A percentile compares a stretch with the other conserved stretches of the same genome.
Conservation (phyloP, 2,113 vertebrate species). For the Cyrtonyx montezumae region DNA sequence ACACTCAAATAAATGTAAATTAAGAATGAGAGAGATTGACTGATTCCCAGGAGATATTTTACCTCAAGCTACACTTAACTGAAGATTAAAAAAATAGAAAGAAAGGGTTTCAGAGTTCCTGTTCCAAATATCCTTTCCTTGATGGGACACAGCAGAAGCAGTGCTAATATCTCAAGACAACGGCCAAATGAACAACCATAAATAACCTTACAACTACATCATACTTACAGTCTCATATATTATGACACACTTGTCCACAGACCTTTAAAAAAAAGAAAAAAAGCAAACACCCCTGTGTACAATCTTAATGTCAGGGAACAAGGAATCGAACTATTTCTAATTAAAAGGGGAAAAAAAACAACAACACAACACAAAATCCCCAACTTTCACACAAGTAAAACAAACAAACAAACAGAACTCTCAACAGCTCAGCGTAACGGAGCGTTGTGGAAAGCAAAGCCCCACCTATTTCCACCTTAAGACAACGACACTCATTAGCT, state of each 20-base stretch:
- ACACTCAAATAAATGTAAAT: background rate
- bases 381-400: background rate
- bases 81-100: too few relatives aligned
- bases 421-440: background rate
- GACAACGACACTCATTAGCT: background rate
- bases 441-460: background rate
- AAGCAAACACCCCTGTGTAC: too few relatives aligned
- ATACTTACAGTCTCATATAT: constrained; percentile 86
- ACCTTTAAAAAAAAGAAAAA: constrained; percentile 76
- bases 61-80: too few relatives aligned
- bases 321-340: background rate
- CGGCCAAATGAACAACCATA: background rate
- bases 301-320: too few relatives aligned
- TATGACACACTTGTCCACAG: constrained; percentile 88
- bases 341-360: background rate
- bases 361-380: background rate
- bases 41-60: background rate
- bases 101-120: background rate
- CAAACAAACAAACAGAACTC: background rate
- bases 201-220: background rate
- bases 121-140: background rate
- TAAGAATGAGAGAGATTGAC: background rate
- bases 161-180: background rate
- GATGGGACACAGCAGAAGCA: background rate
- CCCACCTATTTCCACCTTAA: background rate